Conservation (phyloP, 2,888 invertebrate species). For the Cerastis rubricosa region DNA sequence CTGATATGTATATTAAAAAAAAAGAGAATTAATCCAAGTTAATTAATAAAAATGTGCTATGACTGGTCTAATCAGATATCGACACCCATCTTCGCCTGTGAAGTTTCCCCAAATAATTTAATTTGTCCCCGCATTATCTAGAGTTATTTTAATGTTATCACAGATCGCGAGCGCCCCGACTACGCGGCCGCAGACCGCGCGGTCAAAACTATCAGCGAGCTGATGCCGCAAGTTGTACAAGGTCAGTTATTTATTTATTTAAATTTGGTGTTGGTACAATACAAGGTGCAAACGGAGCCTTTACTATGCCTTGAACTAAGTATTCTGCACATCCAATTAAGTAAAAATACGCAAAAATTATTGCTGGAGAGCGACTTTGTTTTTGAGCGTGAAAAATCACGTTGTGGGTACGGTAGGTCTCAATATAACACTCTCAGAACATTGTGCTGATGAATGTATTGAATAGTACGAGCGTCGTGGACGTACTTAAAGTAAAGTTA, state of each 20-base stretch:
- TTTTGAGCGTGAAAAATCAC: no score
- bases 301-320: no score
- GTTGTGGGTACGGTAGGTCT: no score
- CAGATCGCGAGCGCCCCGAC: conserved; percentile 72
- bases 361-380: no score
- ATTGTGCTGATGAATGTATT: no score
- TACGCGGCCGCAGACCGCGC: conserved; percentile 70
- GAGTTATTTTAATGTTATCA: background rate
- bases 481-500: no score
- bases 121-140: background rate
- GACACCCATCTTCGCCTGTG: background rate
- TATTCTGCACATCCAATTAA: no score
- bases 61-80: background rate
- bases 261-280: no score
- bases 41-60: background rate
- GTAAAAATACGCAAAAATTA: no score
- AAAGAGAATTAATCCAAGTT: background rate
- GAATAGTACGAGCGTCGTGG: no score
- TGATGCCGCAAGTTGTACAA: conserved; percentile 71
- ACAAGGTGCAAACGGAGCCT: no score
- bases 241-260: conserved; percentile 31
- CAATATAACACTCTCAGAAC: no score
- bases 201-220: conserved; percentile 67
- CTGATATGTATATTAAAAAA: background rate
- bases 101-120: background rate